A percentile compares a stretch with the other conserved stretches of the same genome.
These are phyloP conservation scores for Apolygus lucorum DNA, from an alignment of 1,140 invertebrate genomes.

Conservation along the genomic window DNA sequence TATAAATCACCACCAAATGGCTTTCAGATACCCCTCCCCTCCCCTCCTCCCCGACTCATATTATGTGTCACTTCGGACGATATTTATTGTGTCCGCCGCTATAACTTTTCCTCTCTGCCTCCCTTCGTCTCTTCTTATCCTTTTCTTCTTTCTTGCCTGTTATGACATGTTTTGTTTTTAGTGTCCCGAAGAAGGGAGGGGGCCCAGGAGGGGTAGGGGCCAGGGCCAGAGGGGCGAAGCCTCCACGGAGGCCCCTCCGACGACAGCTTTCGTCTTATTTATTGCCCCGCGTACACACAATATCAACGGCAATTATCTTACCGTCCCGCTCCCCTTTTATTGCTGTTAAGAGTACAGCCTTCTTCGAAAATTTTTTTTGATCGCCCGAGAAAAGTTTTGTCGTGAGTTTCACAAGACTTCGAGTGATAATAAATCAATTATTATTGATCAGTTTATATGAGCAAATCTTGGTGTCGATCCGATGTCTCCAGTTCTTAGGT, in stretches of 20 bases:
- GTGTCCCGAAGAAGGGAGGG: background rate
- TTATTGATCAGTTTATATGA: too few relatives aligned
- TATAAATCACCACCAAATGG: slow-evolving; percentile 14
- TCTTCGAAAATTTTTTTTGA: too few relatives aligned
- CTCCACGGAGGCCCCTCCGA: slow-evolving; percentile 4
- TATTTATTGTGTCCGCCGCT: slow-evolving; percentile 14
- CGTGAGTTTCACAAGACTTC: too few relatives aligned
- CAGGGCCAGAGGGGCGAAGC: background rate
- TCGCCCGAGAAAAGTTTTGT: too few relatives aligned
- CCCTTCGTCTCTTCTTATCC: slow-evolving; percentile 4
- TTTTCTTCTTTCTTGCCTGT: slow-evolving; percentile 3
- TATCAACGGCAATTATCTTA: slow-evolving; percentile 10
- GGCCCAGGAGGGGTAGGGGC: background rate
- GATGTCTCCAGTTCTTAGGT: too few relatives aligned
- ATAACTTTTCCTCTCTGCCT: slow-evolving; percentile 9
- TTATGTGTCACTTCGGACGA: slow-evolving; percentile 9
- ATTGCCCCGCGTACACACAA: slow-evolving; percentile 6
- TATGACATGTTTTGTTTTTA: slow-evolving; percentile 17
- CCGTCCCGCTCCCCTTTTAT: background rate
- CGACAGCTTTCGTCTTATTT: slow-evolving; percentile 13
- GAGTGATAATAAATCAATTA: too few relatives aligned
- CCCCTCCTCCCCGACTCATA: background rate
- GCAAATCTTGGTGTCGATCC: too few relatives aligned
- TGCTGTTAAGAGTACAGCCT: too few relatives aligned
- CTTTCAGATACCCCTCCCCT: slow-evolving; percentile 5